phyloP scores from a whole-genome alignment of 1,140 invertebrate genomes.

The Portunus trituberculatus region DNA sequence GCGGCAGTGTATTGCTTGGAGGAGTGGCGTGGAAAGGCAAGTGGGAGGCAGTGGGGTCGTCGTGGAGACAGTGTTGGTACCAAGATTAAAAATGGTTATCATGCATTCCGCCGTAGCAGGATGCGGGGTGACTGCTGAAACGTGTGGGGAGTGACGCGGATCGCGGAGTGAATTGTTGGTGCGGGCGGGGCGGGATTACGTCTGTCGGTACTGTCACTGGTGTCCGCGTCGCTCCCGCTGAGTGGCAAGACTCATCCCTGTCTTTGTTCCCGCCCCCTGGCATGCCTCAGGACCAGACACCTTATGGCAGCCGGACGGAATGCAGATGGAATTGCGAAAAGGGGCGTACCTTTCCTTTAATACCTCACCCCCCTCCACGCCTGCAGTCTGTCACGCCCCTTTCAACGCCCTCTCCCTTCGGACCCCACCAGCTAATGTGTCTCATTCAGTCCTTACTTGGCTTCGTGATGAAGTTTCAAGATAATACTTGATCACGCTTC shows the following conservation, averaged over 20 bases:
- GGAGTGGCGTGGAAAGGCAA: neutral
- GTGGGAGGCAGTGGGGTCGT: neutral
- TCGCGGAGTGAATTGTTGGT: neutral
- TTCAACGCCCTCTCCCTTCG: constrained; percentile 5
- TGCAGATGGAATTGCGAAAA: constrained; percentile 21
- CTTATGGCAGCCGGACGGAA: constrained; percentile 24
- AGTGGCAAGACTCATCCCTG: too few species aligned
- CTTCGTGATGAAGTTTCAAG: neutral
- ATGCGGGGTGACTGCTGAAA: neutral
- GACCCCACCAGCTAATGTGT: neutral
- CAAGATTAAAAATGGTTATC: neutral
- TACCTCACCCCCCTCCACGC: neutral
- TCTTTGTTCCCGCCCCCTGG: neutral
- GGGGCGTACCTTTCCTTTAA: constrained; percentile 7
- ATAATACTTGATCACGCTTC: neutral
- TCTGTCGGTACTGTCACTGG: neutral
- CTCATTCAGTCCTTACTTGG: neutral
- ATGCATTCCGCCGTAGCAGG: neutral
- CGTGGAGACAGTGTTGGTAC: neutral
- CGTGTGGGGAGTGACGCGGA: neutral
- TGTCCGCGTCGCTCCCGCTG: neutral
- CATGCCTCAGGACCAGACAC: neutral
- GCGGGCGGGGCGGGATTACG: neutral
- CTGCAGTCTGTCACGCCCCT: constrained; percentile 53
- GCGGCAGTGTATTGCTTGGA: neutral